Conservation (phyloP, 1,140 invertebrate species). For the Triops cancriformis region DNA sequence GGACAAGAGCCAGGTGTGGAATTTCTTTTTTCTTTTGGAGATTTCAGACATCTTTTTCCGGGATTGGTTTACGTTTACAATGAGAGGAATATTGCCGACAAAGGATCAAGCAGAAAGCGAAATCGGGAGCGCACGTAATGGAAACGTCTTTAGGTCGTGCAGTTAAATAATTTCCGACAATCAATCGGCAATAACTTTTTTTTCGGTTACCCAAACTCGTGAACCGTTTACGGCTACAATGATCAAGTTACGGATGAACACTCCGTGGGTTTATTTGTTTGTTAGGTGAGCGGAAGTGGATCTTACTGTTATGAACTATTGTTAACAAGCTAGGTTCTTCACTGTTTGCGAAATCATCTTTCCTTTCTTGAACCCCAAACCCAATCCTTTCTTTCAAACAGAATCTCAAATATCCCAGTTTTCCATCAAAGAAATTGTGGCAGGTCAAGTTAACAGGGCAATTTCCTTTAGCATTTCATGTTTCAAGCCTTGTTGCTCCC, state of each 20-base stretch:
- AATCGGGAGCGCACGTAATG: no score
- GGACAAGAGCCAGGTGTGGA: no score
- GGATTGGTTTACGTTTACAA: no score
- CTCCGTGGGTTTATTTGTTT: background rate
- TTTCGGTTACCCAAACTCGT: background rate
- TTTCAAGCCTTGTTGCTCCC: background rate
- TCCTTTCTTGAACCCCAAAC: no score
- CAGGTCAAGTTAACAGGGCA: background rate
- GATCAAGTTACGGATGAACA: background rate
- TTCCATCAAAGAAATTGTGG: background rate
- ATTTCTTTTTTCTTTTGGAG: no score
- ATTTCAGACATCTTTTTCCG: no score
- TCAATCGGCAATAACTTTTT: background rate
- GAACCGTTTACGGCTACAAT: background rate
- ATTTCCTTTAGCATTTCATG: background rate
- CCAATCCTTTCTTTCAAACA: no score
- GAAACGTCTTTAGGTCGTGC: no score
- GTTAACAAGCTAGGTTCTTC: background rate
- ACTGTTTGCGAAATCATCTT: no score
- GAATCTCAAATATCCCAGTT: no score
- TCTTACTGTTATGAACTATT: background rate
- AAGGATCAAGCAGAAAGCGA: no score
- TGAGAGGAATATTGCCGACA: no score
- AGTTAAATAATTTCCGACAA: background rate
- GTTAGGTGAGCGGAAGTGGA: background rate